Percentiles rank a stretch among this genome's conserved stretches.
These are phyloP conservation scores for Ennomos fuscantarius DNA, from an alignment of 2,888 invertebrate genomes.

Conservation along the genomic window DNA sequence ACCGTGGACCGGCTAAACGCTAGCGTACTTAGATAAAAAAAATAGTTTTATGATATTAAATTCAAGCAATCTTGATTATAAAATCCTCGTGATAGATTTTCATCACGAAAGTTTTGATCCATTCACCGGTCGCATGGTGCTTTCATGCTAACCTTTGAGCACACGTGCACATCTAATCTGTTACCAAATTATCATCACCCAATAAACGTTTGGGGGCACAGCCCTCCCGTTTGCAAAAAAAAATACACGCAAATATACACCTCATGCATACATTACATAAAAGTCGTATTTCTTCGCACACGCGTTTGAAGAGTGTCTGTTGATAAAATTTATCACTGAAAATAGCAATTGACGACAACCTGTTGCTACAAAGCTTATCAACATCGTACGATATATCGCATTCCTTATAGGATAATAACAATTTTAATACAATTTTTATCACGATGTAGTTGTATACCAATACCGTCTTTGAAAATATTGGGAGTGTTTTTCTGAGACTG, in stretches of 20 bases:
- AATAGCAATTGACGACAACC: slow-evolving; percentile 52
- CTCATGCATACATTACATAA: slow-evolving; percentile 13
- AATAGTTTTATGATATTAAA: no score
- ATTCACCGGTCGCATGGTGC: slow-evolving; percentile 13
- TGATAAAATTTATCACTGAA: slow-evolving; percentile 45
- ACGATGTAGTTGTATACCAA: slow-evolving; percentile 39
- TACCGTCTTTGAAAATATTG: slow-evolving; percentile 21
- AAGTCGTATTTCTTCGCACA: slow-evolving; percentile 26
- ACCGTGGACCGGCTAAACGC: no score
- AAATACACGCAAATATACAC: slow-evolving; percentile 9
- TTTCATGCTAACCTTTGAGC: slow-evolving; percentile 5
- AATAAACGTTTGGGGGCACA: slow-evolving; percentile 9
- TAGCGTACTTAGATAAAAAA: no score
- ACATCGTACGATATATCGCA: slow-evolving; percentile 50
- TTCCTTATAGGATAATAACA: slow-evolving; percentile 53
- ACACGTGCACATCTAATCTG: slow-evolving; percentile 18
- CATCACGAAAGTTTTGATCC: slow-evolving; percentile 8
- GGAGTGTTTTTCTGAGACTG: neutral
- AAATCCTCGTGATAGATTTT: no score
- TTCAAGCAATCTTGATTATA: no score
- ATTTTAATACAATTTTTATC: slow-evolving; percentile 36
- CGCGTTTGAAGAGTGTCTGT: slow-evolving; percentile 21
- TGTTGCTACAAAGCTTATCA: slow-evolving; percentile 55
- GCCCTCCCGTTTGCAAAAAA: slow-evolving; percentile 6
- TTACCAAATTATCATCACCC: slow-evolving; percentile 9